A percentile compares a stretch with the other conserved stretches of the same genome.
These are phyloP conservation scores for Equus przewalskii DNA, from an alignment of 2,113 vertebrate species.

Conservation along the genomic window DNA sequence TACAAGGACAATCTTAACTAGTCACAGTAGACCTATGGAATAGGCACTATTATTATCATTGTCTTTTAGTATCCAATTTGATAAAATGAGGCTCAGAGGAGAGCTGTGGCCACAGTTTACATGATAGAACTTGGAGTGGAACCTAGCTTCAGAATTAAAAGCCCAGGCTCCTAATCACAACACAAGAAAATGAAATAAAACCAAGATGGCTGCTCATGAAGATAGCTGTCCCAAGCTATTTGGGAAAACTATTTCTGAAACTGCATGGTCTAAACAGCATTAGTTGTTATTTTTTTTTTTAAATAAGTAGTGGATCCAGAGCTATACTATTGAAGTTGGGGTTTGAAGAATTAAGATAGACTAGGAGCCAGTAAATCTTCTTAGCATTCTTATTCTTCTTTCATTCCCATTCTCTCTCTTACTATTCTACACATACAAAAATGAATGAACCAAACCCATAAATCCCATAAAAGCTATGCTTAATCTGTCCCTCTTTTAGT, in stretches of 20 bases:
- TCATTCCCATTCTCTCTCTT: conserved; percentile 30
- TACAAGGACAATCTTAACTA: not conserved
- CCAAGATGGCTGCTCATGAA: not conserved
- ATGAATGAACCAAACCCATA: conserved; percentile 65
- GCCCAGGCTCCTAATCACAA: not conserved
- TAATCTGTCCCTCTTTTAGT: conserved; percentile 76
- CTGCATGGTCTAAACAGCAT: not conserved
- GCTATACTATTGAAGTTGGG: conserved; percentile 48
- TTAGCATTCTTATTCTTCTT: conserved; percentile 56
- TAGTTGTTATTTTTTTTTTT: not conserved
- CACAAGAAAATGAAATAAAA: not conserved
- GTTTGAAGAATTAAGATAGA: conserved; percentile 64
- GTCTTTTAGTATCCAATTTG: not conserved
- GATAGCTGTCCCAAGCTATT: not conserved
- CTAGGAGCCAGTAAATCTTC: conserved; percentile 62
- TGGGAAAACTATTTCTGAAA: not conserved
- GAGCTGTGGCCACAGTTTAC: not conserved
- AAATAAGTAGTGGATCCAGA: not conserved
- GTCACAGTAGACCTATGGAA: not conserved
- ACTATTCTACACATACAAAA: conserved; percentile 47
- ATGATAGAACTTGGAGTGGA: not conserved
- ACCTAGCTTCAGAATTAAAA: not conserved
- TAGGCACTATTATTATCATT: not conserved
- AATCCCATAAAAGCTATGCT: conserved; percentile 72
- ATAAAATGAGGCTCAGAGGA: not conserved